Evolutionary conservation across 1,140 invertebrate genomes (phyloP), one percentile per base, ranked within the genome.

Genomic region (Helicorthomorpha holstii): DNA sequence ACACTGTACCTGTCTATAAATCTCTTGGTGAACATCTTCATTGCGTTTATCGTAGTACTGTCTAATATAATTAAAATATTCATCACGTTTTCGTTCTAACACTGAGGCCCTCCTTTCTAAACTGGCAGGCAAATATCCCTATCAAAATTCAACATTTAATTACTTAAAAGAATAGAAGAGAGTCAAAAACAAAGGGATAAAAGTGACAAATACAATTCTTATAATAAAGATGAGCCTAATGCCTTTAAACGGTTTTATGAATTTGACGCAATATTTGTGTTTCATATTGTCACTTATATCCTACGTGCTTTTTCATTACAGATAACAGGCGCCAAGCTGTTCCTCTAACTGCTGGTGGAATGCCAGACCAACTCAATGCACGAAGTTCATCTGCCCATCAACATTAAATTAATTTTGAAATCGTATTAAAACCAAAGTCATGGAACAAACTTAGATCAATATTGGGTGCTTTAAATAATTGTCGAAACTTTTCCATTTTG

Each of bases 1-100:
- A 19, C 22, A 47, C 25, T 29, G 27, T 38, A 80, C 78, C 70
- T 92, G 91, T 65, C 89, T 75, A 72, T 95, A 96, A 42, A 90
- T 98, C 63, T 96, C 90, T 65, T 88, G 79, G 66, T 91, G 84
- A 42, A 78, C 75, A 64, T 97, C 92, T 63, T 97, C 90, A 62
- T 86, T 75, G 60, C 95, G 81, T 0, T 85, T 83, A 59, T 90
- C 85, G 65, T 95, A 98, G 73, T 98, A 98, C 66, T 98, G 90
- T 58, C 85, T 79, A 3, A 98, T 85, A 62, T 94, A 81, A 66
- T 85, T 83, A 74, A 85, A 87, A 71, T 99, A 99, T 64, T 97
- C 92, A 48, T 89, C 79, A 23, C 94, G 74, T 68, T 98, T 98
- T 49, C 91, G 72, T 62, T 91, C 78, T 42, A 98, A 65, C 16